Conservation (phyloP, 2,113 vertebrate species). For the Propithecus coquereli region DNA sequence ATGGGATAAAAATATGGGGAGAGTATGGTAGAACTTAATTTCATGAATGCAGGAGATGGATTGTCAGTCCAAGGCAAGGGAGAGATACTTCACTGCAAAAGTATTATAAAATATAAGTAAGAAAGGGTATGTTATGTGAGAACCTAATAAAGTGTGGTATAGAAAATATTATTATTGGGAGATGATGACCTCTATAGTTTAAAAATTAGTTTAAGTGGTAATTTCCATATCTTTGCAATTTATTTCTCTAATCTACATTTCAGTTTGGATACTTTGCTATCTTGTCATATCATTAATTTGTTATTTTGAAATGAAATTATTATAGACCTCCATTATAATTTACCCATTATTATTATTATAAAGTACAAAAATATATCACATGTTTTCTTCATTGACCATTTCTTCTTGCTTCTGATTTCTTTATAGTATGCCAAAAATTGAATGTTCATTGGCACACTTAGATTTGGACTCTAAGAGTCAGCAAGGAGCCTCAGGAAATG, state of each 20-base stretch:
- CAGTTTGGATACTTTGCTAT: background rate
- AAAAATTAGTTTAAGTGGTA: background rate
- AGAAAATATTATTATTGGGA: background rate
- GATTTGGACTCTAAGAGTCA: background rate
- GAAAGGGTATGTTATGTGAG: background rate
- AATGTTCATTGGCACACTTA: background rate
- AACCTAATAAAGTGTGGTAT: background rate
- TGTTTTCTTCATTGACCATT: background rate
- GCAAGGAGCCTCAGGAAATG: background rate
- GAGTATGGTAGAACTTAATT: background rate
- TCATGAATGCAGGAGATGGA: background rate
- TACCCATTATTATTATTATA: background rate
- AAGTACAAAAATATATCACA: background rate
- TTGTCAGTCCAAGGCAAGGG: background rate
- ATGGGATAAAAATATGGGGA: background rate
- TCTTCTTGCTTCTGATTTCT: background rate
- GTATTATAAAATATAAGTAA: background rate
- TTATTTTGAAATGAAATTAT: slow-evolving; percentile 22
- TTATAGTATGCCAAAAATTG: background rate
- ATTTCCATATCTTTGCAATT: background rate
- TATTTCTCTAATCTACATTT: background rate
- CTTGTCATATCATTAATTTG: background rate
- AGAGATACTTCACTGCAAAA: background rate
- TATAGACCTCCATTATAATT: background rate
- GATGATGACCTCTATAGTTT: background rate